phyloP scores from a whole-genome alignment of 2,113 vertebrate species.

The Tautogolabrus adspersus region DNA sequence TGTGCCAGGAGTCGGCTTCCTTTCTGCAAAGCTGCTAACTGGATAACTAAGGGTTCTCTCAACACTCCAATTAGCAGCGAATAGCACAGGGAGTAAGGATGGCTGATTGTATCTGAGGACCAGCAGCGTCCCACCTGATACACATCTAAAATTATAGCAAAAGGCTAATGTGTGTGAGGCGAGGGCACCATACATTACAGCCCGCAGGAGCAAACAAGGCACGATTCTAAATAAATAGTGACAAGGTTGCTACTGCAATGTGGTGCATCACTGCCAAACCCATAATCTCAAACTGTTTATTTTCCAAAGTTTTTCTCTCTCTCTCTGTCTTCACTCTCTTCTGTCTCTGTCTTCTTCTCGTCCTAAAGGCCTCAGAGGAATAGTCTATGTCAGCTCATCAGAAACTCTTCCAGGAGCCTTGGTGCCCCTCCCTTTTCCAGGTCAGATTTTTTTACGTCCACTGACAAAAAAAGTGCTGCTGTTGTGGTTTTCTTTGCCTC shows the following conservation, averaged over 20 bases:
- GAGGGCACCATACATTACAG: conserved; percentile 63
- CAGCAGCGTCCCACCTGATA: conserved; percentile 42
- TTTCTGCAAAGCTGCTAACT: conserved; percentile 63
- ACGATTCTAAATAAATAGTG: conserved; percentile 75
- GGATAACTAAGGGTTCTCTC: conserved; percentile 70
- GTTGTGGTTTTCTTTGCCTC: conserved; percentile 4
- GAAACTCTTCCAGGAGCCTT: conserved; percentile 53
- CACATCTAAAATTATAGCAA: conserved; percentile 50
- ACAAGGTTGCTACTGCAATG: conserved; percentile 62
- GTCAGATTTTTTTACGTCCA: conserved; percentile 35
- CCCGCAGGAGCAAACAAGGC: conserved; percentile 66
- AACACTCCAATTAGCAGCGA: conserved; percentile 77
- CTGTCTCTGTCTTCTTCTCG: conserved; percentile 23
- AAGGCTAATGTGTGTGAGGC: conserved; percentile 65
- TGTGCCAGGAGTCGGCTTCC: conserved; percentile 60
- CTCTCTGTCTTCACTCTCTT: conserved; percentile 13
- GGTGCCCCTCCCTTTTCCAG: conserved; percentile 31
- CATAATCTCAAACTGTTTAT: conserved; percentile 72
- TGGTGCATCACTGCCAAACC: conserved; percentile 65
- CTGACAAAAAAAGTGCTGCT: conserved; percentile 23
- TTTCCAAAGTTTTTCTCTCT: conserved; percentile 47
- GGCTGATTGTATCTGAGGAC: conserved; percentile 41
- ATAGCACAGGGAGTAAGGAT: conserved; percentile 46
- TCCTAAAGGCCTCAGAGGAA: conserved; percentile 61
- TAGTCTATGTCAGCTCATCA: conserved; percentile 50